These are phyloP conservation scores for Leptothorax acervorum DNA, from an alignment of 2,888 invertebrate genomes.

Conservation along the genomic window DNA sequence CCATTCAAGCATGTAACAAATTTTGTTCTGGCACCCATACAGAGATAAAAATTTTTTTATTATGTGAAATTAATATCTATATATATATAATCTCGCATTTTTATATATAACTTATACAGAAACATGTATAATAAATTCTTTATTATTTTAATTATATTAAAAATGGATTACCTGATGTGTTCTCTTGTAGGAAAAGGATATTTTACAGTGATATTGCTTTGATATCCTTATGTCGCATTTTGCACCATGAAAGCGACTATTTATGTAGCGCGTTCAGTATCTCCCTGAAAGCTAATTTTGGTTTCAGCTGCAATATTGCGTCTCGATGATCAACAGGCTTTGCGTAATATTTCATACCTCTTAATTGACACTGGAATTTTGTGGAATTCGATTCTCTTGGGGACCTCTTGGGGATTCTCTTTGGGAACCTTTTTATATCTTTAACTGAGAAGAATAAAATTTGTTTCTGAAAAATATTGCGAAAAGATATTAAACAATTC, in stretches of 20 bases:
- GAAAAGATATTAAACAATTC: not conserved
- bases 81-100: not conserved
- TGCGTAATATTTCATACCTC: constrained; percentile 32
- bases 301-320: constrained; percentile 53
- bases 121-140: not conserved
- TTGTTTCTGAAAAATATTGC: not conserved
- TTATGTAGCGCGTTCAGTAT: constrained; percentile 37
- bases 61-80: too few relatives aligned
- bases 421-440: not conserved
- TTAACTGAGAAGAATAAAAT: not conserved
- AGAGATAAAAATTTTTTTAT: not conserved
- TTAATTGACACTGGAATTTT: constrained; percentile 19
- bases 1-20: not conserved
- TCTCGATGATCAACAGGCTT: constrained; percentile 38
- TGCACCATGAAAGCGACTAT: constrained; percentile 50
- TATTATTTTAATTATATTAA: not conserved
- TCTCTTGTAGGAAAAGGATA: not conserved
- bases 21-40: not conserved
- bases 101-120: not conserved
- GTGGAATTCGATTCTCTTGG: constrained; percentile 14
- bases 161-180: not conserved
- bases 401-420: too few relatives aligned
- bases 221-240: constrained; percentile 14
- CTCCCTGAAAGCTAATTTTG: constrained; percentile 48
- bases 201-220: constrained; percentile 28